These are phyloP conservation scores for Perca schrenkii DNA, from an alignment of 2,113 vertebrate species.

Conservation along the genomic window DNA sequence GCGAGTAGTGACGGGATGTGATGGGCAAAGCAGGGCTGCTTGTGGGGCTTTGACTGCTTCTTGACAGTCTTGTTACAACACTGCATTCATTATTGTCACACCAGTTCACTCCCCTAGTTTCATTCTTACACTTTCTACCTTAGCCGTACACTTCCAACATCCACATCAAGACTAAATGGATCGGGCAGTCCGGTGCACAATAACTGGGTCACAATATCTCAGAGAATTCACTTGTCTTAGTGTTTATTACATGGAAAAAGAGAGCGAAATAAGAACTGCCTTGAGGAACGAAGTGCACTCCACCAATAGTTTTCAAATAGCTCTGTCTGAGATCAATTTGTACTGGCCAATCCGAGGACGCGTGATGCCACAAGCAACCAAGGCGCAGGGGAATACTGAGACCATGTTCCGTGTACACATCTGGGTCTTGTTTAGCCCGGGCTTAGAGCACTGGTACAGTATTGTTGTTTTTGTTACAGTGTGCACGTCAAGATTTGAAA, in stretches of 20 bases:
- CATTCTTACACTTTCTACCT: background rate
- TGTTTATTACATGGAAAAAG: slow-evolving; percentile 31
- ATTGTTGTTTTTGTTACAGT: slow-evolving; percentile 42
- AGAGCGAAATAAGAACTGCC: slow-evolving; percentile 13
- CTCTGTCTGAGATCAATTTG: slow-evolving; percentile 68
- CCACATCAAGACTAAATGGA: slow-evolving; percentile 23
- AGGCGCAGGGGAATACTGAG: slow-evolving; percentile 42
- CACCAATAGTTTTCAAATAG: slow-evolving; percentile 46
- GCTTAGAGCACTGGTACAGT: slow-evolving; percentile 31
- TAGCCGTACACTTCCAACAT: background rate
- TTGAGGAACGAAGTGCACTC: slow-evolving; percentile 42
- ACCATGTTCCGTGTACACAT: slow-evolving; percentile 55
- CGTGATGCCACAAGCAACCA: slow-evolving; percentile 60
- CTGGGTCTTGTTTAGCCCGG: slow-evolving; percentile 59
- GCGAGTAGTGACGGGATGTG: background rate
- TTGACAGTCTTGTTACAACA: background rate
- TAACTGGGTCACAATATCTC: slow-evolving; percentile 57
- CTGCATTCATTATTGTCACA: background rate
- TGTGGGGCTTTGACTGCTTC: background rate
- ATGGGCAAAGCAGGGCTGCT: background rate
- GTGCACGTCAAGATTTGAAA: slow-evolving; percentile 39
- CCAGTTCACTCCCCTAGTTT: background rate
- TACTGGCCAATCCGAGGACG: slow-evolving; percentile 36
- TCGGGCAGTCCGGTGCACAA: slow-evolving; percentile 21
- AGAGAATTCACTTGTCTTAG: slow-evolving; percentile 38